Conservation (phyloP, 2,888 invertebrate genomes). For the Willowsia nigromaculata region DNA sequence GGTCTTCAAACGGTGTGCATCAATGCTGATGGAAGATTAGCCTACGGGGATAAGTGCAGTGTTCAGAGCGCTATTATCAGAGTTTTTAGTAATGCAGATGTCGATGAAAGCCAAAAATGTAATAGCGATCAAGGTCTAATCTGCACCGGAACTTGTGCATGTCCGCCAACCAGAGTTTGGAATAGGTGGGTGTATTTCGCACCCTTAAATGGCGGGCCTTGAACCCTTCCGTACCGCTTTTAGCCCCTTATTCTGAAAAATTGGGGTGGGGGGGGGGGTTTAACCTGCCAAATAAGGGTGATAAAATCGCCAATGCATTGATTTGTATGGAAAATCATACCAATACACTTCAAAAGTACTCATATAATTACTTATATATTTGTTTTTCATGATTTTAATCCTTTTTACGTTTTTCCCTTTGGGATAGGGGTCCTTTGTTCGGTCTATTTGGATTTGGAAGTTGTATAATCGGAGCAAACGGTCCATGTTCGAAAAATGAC, state of each 20-base stretch:
- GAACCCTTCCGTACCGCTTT: no score
- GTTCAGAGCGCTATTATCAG: neutral
- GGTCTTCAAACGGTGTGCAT: neutral
- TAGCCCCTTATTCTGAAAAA: no score
- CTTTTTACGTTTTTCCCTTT: no score
- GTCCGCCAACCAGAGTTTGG: slow-evolving; percentile 62
- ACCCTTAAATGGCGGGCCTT: no score
- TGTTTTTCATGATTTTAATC: no score
- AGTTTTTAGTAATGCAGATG: neutral
- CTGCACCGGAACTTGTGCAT: slow-evolving; percentile 52
- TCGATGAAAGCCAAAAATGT: slow-evolving; percentile 5
- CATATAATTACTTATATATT: no score
- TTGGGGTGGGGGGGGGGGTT: no score
- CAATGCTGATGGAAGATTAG: slow-evolving; percentile 14
- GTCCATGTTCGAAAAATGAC: slow-evolving; percentile 35
- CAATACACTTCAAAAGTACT: no score
- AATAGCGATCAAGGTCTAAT: slow-evolving; percentile 32
- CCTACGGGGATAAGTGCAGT: slow-evolving; percentile 58
- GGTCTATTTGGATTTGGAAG: slow-evolving; percentile 37
- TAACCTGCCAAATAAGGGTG: no score
- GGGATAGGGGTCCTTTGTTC: slow-evolving; percentile 41
- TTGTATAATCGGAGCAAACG: slow-evolving; percentile 54
- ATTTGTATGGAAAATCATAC: no score
- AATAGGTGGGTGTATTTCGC: no score
- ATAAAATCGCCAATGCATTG: no score